These are phyloP conservation scores for Nomada lathburiana DNA, from an alignment of 2,888 invertebrate species.

Conservation along the genomic window DNA sequence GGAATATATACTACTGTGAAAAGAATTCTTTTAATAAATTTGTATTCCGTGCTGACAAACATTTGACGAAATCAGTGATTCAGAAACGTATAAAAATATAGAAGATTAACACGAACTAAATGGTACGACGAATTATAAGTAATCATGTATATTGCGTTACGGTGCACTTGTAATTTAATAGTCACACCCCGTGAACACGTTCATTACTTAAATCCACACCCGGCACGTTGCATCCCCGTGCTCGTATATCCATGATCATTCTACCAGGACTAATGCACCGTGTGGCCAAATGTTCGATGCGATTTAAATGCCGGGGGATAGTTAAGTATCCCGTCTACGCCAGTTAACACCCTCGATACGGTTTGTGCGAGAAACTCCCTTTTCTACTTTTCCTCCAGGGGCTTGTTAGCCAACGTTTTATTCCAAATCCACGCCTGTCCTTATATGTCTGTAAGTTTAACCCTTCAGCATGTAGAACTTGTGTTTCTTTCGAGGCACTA, in stretches of 20 bases:
- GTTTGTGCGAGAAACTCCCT: constrained; percentile 53
- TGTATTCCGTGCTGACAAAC: neutral
- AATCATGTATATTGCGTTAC: constrained; percentile 4
- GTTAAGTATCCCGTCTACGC: constrained; percentile 75
- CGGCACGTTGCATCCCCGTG: constrained; percentile 63
- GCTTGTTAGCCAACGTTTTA: constrained; percentile 75
- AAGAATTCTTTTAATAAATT: no score
- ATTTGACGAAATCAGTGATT: neutral
- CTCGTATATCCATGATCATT: constrained; percentile 75
- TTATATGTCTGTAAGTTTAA: neutral
- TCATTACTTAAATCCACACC: constrained; percentile 78
- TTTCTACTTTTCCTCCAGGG: constrained; percentile 58
- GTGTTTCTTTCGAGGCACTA: neutral
- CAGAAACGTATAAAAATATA: no score
- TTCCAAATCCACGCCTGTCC: constrained; percentile 18
- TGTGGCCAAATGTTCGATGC: constrained; percentile 81
- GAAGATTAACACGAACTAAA: neutral
- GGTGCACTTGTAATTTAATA: constrained; percentile 72
- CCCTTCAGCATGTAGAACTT: neutral
- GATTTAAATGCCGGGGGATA: constrained; percentile 78
- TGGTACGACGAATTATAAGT: constrained; percentile 19
- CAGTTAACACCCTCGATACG: constrained; percentile 75
- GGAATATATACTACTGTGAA: no score
- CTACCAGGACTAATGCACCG: constrained; percentile 81
- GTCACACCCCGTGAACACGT: constrained; percentile 69